Percentiles rank a stretch among this genome's conserved stretches.
phyloP scores from a whole-genome alignment of 1,140 invertebrate species.

The Drosophila sp. region DNA sequence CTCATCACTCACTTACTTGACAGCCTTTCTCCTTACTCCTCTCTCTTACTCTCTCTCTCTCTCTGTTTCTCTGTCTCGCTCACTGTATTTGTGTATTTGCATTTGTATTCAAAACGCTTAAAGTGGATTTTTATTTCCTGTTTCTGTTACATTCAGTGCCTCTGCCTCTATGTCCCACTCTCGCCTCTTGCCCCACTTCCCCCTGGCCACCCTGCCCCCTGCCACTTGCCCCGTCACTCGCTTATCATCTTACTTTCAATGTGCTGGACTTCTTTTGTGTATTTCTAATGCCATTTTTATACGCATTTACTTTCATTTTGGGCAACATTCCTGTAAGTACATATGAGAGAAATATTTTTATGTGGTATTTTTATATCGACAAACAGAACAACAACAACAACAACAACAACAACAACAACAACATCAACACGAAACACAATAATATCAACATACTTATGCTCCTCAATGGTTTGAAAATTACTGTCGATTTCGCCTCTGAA shows the following conservation, averaged over 20 bases:
- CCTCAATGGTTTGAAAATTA: constrained; percentile 50
- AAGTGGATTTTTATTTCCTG: constrained; percentile 82
- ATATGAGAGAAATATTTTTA: constrained; percentile 63
- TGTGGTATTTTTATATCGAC: constrained; percentile 67
- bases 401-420: constrained; percentile 5
- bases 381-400: constrained; percentile 28
- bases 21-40: constrained; percentile 30
- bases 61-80: neutral
- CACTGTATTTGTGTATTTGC: constrained; percentile 57
- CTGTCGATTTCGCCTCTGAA: constrained; percentile 31
- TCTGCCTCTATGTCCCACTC: neutral
- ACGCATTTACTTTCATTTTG: constrained; percentile 64
- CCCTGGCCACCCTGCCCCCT: neutral
- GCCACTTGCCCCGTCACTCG: constrained; percentile 5
- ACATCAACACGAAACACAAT: constrained; percentile 25
- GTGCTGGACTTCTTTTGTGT: constrained; percentile 49
- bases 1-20: constrained; percentile 74
- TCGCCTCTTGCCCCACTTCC: constrained; percentile 30
- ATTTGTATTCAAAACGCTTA: constrained; percentile 82
- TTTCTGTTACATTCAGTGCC: constrained; percentile 62
- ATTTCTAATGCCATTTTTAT: constrained; percentile 80
- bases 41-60: constrained; percentile 7
- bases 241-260: constrained; percentile 27
- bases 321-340: constrained; percentile 29
- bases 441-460: constrained; percentile 42